Evolutionary conservation across 2,797 vertebrate species (phyloP), one percentile per base, ranked within the genome.

Genomic region (Spondyliosoma cantharus): DNA sequence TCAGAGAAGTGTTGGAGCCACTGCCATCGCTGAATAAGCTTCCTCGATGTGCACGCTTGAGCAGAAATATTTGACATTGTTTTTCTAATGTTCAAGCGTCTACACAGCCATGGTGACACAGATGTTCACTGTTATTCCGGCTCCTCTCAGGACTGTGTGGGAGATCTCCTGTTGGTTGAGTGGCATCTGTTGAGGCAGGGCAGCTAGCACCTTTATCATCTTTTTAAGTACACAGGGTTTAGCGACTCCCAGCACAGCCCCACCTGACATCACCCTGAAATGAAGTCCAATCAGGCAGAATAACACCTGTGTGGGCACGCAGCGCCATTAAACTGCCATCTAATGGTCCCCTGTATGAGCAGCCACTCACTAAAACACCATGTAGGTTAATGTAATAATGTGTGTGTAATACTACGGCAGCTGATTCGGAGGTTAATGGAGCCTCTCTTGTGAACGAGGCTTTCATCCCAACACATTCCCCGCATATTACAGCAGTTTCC

Each of bases 361-460:
- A 81, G 6, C 48, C 64, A 52, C 71, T 87, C 69, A 65, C 46
- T 75, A 42, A 74, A 84, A 74, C 71, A 50, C 29, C 25, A 37
- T 71, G 74, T 76, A 83, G 80, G 77, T 82, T 86, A 79, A 78
- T 82, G 74, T 76, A 65, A 74, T 46, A 80, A 77, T 87, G 84
- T 82, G 71, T 81, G 82, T 87, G 77, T 81, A 77, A 82, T 80
- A 70, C 48, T 16, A 76, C 63, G 66, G 76, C 77, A 74, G 78
- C 64, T 83, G 86, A 90, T 91, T 87, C 85, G 54, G 66, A 89
- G 80, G 85, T 88, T 93, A 91, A 90, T 91, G 88, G 87, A 91
- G 88, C 87, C 81, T 89, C 83, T 91, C 74, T 13, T 91, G 79
- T 88, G 79, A 88, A 87, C 65, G 66, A 84, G 73, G 77, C 83